Evolutionary conservation across 2,113 vertebrate genomes (phyloP).

Genomic region (Hippoglossus stenolepis): DNA sequence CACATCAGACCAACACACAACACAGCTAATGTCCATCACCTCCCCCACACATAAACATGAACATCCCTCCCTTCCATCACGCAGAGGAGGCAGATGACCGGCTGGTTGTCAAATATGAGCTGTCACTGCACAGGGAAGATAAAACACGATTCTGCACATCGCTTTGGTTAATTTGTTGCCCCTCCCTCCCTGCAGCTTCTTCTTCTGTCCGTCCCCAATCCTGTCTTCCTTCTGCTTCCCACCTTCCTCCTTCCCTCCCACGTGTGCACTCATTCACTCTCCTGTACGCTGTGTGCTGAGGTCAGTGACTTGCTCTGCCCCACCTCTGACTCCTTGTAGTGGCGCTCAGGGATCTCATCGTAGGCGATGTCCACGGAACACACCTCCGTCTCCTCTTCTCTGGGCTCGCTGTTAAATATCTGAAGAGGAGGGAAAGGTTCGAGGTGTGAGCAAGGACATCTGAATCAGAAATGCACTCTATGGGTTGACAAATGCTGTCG

Average conservation of each 20-base stretch:
- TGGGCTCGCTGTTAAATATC: constrained; percentile 94
- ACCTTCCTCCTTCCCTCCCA: neutral
- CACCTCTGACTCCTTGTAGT: constrained; percentile 98
- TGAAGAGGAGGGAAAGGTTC: constrained; percentile 60
- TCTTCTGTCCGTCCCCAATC: neutral
- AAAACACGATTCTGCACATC: constrained; percentile 10
- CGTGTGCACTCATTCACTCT: neutral
- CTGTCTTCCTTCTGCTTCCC: too few relatives aligned
- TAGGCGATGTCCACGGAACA: constrained; percentile 96
- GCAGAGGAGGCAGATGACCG: constrained; percentile 43
- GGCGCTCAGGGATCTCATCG: constrained; percentile 96
- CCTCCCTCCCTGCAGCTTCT: neutral
- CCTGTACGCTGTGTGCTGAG: neutral
- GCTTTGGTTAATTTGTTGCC: neutral
- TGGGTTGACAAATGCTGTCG: constrained; percentile 13
- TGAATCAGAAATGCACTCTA: constrained; percentile 37
- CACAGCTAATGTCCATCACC: constrained; percentile 34
- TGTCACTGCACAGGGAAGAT: constrained; percentile 28
- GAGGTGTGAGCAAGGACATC: constrained; percentile 7
- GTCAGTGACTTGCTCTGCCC: constrained; percentile 1
- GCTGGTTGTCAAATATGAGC: constrained; percentile 54
- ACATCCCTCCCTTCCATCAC: constrained; percentile 36
- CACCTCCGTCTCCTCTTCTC: constrained; percentile 92
- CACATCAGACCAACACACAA: constrained; percentile 38
- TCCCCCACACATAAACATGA: constrained; percentile 34